These are phyloP conservation scores for Triplophysa siluroides DNA, from an alignment of 2,113 vertebrate genomes.

Conservation along the genomic window DNA sequence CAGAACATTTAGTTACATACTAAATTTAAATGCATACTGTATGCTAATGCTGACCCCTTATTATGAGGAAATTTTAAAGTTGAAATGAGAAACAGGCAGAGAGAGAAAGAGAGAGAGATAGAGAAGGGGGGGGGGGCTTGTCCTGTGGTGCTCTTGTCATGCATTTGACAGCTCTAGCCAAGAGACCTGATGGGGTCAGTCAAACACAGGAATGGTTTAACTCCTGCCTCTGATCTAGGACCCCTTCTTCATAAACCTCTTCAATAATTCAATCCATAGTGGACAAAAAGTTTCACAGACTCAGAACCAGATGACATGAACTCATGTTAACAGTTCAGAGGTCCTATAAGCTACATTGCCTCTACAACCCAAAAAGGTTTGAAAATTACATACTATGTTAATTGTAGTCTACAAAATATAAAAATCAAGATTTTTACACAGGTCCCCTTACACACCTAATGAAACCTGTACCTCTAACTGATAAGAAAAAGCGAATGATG, in stretches of 20 bases:
- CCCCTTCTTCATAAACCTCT: neutral
- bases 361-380: neutral
- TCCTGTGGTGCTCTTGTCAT: slow-evolving; percentile 31
- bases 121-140: neutral
- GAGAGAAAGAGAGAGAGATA: neutral
- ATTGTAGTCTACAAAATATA: too few relatives aligned
- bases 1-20: too few relatives aligned
- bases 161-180: slow-evolving; percentile 18
- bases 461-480: too few relatives aligned
- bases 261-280: neutral
- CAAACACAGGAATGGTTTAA: slow-evolving; percentile 14
- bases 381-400: neutral
- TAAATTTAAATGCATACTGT: too few relatives aligned
- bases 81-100: too few relatives aligned
- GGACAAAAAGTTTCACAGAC: neutral
- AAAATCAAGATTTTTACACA: too few relatives aligned
- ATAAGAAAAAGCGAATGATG: too few relatives aligned
- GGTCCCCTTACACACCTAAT: too few relatives aligned
- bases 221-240: neutral
- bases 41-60: too few relatives aligned
- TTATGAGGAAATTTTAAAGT: too few relatives aligned
- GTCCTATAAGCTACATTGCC: slow-evolving; percentile 2
- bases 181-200: slow-evolving; percentile 30
- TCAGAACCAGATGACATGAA: neutral
- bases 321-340: neutral